Evolutionary conservation across 35 echinoderm and acorn worm species (phyloP).

Genomic region (Antedon bifida): DNA sequence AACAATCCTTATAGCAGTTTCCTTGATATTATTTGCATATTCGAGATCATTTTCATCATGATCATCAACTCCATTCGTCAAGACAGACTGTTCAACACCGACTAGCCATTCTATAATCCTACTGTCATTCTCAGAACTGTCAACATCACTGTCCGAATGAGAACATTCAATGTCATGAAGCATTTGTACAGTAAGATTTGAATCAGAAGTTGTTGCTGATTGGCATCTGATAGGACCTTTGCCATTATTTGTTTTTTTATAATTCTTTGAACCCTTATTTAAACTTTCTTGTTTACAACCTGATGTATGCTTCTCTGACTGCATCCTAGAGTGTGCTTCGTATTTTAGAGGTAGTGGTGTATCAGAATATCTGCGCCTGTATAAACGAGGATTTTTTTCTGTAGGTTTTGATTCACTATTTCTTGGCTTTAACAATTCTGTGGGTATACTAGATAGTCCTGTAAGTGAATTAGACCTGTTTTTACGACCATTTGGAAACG

Average conservation of each 20-base stretch:
- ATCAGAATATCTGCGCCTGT: not conserved
- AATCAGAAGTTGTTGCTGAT: not conserved
- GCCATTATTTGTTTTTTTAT: not conserved
- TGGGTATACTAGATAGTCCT: not conserved
- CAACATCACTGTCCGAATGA: not conserved
- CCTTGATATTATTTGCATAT: not conserved
- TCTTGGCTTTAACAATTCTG: not conserved
- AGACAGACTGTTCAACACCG: not conserved
- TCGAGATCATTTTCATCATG: not conserved
- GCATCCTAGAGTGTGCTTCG: not conserved
- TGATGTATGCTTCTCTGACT: not conserved
- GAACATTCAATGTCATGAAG: not conserved
- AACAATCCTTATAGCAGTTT: not conserved
- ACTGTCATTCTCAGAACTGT: not conserved
- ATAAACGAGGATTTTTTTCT: not conserved
- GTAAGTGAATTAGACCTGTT: not conserved
- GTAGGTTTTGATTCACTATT: not conserved
- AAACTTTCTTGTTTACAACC: too few relatives aligned
- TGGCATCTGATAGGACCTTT: not conserved
- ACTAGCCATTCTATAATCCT: not conserved
- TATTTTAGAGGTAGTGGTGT: too few relatives aligned
- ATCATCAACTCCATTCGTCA: not conserved
- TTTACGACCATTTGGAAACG: not conserved
- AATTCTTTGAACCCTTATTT: not conserved
- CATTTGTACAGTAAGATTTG: not conserved